A percentile compares a stretch with the other conserved stretches of the same genome.
These are phyloP conservation scores for Steinernema hermaphroditum DNA, from an alignment of 2,888 invertebrate species.

Conservation along the genomic window DNA sequence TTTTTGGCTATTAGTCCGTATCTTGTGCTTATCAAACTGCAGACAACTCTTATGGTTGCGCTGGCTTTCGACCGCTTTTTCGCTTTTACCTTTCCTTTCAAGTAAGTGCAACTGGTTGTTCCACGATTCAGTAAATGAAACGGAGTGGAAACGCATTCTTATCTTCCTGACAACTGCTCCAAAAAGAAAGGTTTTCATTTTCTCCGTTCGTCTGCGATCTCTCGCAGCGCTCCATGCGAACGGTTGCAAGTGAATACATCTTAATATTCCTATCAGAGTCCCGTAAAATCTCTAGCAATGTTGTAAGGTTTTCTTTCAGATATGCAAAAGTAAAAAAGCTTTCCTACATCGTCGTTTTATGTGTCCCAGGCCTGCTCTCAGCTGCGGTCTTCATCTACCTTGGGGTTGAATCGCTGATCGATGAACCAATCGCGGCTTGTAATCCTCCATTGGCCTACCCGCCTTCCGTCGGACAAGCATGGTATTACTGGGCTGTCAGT, in stretches of 20 bases:
- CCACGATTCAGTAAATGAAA: too few species aligned
- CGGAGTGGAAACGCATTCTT: too few species aligned
- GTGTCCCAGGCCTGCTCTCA: not conserved
- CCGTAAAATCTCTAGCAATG: too few species aligned
- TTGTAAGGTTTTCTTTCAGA: not conserved
- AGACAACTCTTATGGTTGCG: not conserved
- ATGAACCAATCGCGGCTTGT: not conserved
- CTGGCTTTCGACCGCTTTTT: not conserved
- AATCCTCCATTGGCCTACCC: conserved; percentile 6
- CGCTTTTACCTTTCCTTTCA: not conserved
- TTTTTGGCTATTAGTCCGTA: not conserved
- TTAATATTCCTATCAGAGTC: too few species aligned
- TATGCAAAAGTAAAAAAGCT: not conserved
- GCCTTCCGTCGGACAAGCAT: not conserved
- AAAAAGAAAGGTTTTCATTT: too few species aligned
- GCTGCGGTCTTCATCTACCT: not conserved
- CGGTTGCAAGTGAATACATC: not conserved
- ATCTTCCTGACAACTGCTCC: too few species aligned
- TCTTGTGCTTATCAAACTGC: not conserved
- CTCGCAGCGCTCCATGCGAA: too few species aligned
- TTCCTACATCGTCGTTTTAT: not conserved
- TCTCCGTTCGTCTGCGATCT: too few species aligned
- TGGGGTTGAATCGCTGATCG: not conserved
- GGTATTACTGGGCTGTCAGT: not conserved
- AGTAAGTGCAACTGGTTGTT: too few species aligned